Evolutionary conservation across 1,140 invertebrate genomes (phyloP).

Genomic region (Camponotus pennsylvanicus): DNA sequence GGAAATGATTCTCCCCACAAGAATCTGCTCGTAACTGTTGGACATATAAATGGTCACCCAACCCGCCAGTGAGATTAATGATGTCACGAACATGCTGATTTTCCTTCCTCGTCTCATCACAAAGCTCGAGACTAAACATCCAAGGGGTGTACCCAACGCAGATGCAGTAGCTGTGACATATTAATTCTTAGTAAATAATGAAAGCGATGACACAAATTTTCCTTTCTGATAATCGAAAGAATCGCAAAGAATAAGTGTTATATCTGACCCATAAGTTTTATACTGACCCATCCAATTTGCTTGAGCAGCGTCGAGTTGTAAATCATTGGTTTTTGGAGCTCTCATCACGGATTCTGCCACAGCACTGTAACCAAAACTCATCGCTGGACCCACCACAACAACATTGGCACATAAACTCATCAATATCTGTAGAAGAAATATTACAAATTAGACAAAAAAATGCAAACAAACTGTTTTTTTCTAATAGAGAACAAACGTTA

Average conservation of each 20-base stretch:
- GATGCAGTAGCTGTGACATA: conserved; percentile 83
- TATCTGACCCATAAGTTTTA: background rate
- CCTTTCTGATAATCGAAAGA: background rate
- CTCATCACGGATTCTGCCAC: conserved; percentile 80
- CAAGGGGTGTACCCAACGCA: conserved; percentile 85
- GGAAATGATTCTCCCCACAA: conserved; percentile 82
- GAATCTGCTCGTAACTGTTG: conserved; percentile 81
- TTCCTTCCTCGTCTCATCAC: conserved; percentile 84
- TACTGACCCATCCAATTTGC: conserved; percentile 86
- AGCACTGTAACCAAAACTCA: conserved; percentile 86
- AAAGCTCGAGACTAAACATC: conserved; percentile 85
- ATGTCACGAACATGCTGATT: conserved; percentile 81
- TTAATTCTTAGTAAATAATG: background rate
- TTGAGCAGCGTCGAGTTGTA: conserved; percentile 79
- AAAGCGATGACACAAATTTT: background rate
- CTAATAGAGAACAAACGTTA: too few species aligned
- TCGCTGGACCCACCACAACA: conserved; percentile 84
- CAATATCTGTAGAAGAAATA: conserved; percentile 75
- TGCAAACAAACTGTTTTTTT: too few species aligned
- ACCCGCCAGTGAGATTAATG: conserved; percentile 87
- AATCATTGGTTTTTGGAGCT: conserved; percentile 68
- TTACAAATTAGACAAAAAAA: background rate
- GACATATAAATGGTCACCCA: conserved; percentile 88
- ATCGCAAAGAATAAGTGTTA: background rate
- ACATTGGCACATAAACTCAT: conserved; percentile 82